phyloP scores from a whole-genome alignment of 2,797 vertebrate species.

The Parambassis ranga region DNA sequence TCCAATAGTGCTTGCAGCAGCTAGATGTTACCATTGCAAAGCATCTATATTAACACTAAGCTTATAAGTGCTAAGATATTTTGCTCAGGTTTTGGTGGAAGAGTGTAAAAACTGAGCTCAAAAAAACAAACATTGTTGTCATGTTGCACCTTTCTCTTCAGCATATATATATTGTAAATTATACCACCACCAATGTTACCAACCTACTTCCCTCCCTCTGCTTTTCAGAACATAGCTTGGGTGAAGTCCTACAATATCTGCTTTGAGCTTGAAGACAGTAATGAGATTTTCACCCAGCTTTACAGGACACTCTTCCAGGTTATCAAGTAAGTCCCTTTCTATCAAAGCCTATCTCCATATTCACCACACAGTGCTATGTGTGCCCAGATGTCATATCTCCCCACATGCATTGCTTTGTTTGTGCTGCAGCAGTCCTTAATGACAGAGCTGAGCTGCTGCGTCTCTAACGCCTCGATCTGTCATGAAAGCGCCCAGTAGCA shows the following conservation, averaged over 20 bases:
- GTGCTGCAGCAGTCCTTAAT: neutral
- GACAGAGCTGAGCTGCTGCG: neutral
- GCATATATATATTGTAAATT: neutral
- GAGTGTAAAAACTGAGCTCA: too few relatives aligned
- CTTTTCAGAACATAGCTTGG: constrained; percentile 94
- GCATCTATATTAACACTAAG: too few relatives aligned
- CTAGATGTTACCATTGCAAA: too few relatives aligned
- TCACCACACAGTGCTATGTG: neutral
- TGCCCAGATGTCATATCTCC: neutral
- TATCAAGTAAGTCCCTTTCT: constrained; percentile 91
- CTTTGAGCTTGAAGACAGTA: constrained; percentile 98
- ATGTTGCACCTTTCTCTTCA: neutral
- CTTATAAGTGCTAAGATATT: too few relatives aligned
- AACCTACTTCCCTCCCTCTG: neutral
- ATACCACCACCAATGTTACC: neutral
- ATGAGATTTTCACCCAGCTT: constrained; percentile 98
- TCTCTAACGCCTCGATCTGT: neutral
- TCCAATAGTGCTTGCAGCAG: too few relatives aligned
- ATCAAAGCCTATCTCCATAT: neutral
- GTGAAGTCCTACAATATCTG: constrained; percentile 99
- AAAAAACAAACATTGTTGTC: neutral
- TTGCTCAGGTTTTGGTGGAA: neutral
- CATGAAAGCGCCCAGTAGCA: constrained; percentile 5
- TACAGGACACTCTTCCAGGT: constrained; percentile 97
- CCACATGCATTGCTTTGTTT: neutral